Percentiles rank a stretch among this genome's conserved stretches.
These are phyloP conservation scores for Laspeyria flexula DNA, from an alignment of 2,888 invertebrate species.

Conservation along the genomic window DNA sequence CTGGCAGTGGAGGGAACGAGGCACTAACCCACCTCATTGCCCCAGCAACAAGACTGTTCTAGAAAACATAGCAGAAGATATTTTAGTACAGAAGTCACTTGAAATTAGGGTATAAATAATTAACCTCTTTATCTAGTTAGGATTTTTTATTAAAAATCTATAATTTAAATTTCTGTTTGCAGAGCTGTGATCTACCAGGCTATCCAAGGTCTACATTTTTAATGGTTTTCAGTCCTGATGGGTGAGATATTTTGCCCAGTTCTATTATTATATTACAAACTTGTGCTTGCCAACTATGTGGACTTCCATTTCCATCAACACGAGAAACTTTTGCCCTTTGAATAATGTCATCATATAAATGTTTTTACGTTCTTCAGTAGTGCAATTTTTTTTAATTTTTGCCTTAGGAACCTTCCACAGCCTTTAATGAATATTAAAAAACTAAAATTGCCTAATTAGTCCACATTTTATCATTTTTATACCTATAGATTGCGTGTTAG, in stretches of 20 bases:
- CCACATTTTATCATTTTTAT: too few relatives aligned
- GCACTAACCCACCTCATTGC: constrained; percentile 68
- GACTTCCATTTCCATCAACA: too few relatives aligned
- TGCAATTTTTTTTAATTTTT: too few relatives aligned
- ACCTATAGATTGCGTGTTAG: too few relatives aligned
- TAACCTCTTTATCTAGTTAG: background rate
- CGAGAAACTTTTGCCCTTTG: too few relatives aligned
- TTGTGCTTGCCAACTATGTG: too few relatives aligned
- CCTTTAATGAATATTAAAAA: too few relatives aligned
- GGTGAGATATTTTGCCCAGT: constrained; percentile 81
- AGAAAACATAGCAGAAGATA: constrained; percentile 88
- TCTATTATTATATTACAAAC: too few relatives aligned
- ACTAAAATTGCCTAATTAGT: too few relatives aligned
- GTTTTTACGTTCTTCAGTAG: too few relatives aligned
- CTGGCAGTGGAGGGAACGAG: constrained; percentile 80
- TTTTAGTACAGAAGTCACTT: constrained; percentile 86
- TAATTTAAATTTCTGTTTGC: constrained; percentile 37
- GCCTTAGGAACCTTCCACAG: too few relatives aligned
- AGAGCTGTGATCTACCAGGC: constrained; percentile 91
- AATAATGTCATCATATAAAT: too few relatives aligned
- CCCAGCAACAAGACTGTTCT: constrained; percentile 82
- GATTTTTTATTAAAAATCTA: background rate
- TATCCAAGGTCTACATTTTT: constrained; percentile 93
- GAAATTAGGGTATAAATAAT: constrained; percentile 85
- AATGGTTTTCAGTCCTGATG: constrained; percentile 95